Base-by-base conservation (phyloP, 2,888 invertebrate genomes). In the Dynastes grantii region DNA sequence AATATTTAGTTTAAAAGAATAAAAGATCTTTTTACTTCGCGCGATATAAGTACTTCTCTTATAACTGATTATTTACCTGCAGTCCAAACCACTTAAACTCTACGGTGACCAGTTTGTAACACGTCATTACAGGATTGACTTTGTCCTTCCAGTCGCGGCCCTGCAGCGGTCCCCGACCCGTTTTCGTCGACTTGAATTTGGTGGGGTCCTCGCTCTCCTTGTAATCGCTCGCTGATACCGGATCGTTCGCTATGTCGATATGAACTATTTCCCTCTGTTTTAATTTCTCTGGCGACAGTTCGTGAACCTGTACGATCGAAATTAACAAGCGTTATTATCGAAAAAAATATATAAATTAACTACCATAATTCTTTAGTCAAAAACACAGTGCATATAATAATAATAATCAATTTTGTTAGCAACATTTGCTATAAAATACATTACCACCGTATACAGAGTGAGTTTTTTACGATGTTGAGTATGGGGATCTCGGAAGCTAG, bases 61-160 rank as follows among this genome's bases (percentile, higher is more conserved):
- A 22, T 22, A 22, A 22, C 22, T 22, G 22, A 22, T n/a, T 55
- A 6, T n/a, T 29, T 83, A 92, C 92, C 91, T 95, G 95, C 80
- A 99, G 91, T 77, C 98, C 99, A 87, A 97, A 98, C 98, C 99
- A 99, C 91, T 98, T 98, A 91, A 99, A 99, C 91, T 98, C 97
- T 81, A 96, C 95, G 51, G 97, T 97, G 85, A 99, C 98, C 84
- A 99, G 92, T 90, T 99, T 99, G 90, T 99, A 99, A 89, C 97
- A 97, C 75, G 98, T 98, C 99, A 99, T 99, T 80, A 98, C 95
- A 22, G 97, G 98, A 76, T 94, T 90, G 65, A 93, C 92, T 58
- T 91, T 92, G 78, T 92, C 92, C 90, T 94, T 94, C 97, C 98
- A 98, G 82, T 94, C 92, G 83, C 93, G 91, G 0, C 94, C 94